A percentile compares a stretch with the other conserved stretches of the same genome.
phyloP scores from a whole-genome alignment of 2,888 invertebrate genomes.

The Pseudoips prasinana region DNA sequence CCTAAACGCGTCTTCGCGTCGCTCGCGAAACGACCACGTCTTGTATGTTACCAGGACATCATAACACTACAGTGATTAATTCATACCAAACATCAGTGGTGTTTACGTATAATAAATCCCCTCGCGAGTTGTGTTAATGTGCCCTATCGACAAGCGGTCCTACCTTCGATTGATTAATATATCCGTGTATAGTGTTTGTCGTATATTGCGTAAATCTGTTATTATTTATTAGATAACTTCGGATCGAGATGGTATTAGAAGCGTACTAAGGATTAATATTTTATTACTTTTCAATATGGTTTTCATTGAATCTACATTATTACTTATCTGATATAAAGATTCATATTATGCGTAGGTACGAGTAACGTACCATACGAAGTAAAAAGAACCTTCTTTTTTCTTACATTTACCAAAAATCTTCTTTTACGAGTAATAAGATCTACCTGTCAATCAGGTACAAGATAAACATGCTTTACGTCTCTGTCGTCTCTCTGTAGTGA shows the following conservation, averaged over 20 bases:
- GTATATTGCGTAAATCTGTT: slow-evolving; percentile 21
- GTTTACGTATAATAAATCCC: slow-evolving; percentile 24
- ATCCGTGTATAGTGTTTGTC: slow-evolving; percentile 36
- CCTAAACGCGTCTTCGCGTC: slow-evolving; percentile 50
- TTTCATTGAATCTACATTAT: too few species aligned
- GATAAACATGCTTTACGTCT: slow-evolving; percentile 34
- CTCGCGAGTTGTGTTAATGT: slow-evolving; percentile 9
- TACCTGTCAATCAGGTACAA: slow-evolving; percentile 26
- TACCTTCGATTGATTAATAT: slow-evolving; percentile 41
- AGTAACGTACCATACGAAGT: too few species aligned
- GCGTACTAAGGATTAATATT: not conserved
- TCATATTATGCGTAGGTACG: too few species aligned
- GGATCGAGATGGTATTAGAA: slow-evolving; percentile 15
- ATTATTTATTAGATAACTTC: slow-evolving; percentile 25
- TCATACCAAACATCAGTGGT: slow-evolving; percentile 44
- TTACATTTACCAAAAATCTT: slow-evolving; percentile 6
- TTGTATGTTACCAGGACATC: slow-evolving; percentile 45
- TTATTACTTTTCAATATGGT: too few species aligned
- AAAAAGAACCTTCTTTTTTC: not conserved
- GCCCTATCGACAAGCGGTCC: slow-evolving; percentile 5
- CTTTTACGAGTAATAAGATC: slow-evolving; percentile 15
- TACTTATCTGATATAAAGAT: too few species aligned
- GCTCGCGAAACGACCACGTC: slow-evolving; percentile 31
- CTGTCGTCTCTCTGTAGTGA: too few species aligned
- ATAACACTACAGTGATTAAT: slow-evolving; percentile 43